Conservation (phyloP, 2,797 vertebrate genomes). For the Cuniculus paca region DNA sequence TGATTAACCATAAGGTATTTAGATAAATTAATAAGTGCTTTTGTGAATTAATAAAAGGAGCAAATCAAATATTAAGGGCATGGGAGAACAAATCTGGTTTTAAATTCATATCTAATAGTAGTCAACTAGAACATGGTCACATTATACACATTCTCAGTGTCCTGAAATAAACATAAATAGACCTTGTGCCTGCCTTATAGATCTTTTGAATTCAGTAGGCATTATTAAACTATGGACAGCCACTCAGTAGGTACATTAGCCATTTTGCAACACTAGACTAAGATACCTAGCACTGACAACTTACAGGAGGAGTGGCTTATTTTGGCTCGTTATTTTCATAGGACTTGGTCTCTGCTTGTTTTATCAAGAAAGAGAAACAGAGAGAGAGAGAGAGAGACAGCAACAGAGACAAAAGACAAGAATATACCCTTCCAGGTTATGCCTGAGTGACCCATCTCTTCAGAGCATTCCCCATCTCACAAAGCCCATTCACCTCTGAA, state of each 20-base stretch:
- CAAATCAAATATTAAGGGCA: background rate
- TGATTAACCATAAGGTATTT: background rate
- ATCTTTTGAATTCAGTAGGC: background rate
- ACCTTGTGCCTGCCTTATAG: background rate
- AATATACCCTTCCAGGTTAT: too few relatives aligned
- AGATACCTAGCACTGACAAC: too few relatives aligned
- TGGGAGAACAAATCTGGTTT: background rate
- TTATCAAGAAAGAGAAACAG: background rate
- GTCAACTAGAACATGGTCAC: background rate
- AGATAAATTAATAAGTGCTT: background rate
- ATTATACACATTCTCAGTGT: background rate
- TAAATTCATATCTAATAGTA: background rate
- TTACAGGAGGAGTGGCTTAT: too few relatives aligned
- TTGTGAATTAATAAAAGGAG: background rate
- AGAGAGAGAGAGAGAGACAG: background rate
- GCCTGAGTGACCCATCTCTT: too few relatives aligned
- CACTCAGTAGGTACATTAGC: background rate
- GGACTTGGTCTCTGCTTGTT: background rate
- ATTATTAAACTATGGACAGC: background rate
- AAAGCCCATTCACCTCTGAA: too few relatives aligned
- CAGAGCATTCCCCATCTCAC: too few relatives aligned
- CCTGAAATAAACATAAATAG: background rate
- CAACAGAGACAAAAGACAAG: too few relatives aligned
- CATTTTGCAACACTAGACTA: background rate
- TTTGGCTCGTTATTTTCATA: too few relatives aligned